A percentile compares a stretch with the other conserved stretches of the same genome.
Evolutionary conservation across 2,888 invertebrate genomes (phyloP).

Genomic region (Mimas tiliae): DNA sequence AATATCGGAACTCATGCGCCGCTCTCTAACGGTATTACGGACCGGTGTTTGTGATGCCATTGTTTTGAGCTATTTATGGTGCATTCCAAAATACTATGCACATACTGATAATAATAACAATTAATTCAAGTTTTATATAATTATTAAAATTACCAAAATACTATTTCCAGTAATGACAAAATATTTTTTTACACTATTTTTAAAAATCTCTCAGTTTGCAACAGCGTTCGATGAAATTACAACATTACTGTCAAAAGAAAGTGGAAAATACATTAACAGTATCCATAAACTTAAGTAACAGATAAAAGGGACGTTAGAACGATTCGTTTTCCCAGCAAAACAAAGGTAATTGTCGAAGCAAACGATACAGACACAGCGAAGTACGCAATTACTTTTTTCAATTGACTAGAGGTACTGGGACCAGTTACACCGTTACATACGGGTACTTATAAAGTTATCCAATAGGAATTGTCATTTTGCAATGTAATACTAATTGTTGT

Average conservation of each 20-base stretch:
- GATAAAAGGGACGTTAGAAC: slow-evolving; percentile 28
- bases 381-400: slow-evolving; percentile 37
- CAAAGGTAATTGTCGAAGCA: slow-evolving; percentile 42
- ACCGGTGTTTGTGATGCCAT: slow-evolving; percentile 59
- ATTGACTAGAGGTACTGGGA: slow-evolving; percentile 34
- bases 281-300: slow-evolving; percentile 27
- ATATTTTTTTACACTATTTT: slow-evolving; percentile 10
- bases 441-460: not conserved
- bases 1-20: slow-evolving; percentile 52
- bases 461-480: not conserved
- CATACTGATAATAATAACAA: not conserved
- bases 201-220: not conserved
- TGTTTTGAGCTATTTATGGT: slow-evolving; percentile 63
- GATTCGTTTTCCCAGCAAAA: slow-evolving; percentile 40
- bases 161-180: too few relatives aligned
- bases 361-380: slow-evolving; percentile 37
- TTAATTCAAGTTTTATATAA: too few relatives aligned
- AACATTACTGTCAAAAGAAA: not conserved
- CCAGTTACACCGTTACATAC: slow-evolving; percentile 39
- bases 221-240: not conserved
- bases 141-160: too few relatives aligned
- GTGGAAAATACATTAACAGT: slow-evolving; percentile 30
- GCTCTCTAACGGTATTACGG: slow-evolving; percentile 67
- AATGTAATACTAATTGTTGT: not conserved
- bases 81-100: not conserved